Percentiles rank a stretch among this genome's conserved stretches.
phyloP scores from a whole-genome alignment of 2,888 invertebrate genomes.

The Drosophila monieri region DNA sequence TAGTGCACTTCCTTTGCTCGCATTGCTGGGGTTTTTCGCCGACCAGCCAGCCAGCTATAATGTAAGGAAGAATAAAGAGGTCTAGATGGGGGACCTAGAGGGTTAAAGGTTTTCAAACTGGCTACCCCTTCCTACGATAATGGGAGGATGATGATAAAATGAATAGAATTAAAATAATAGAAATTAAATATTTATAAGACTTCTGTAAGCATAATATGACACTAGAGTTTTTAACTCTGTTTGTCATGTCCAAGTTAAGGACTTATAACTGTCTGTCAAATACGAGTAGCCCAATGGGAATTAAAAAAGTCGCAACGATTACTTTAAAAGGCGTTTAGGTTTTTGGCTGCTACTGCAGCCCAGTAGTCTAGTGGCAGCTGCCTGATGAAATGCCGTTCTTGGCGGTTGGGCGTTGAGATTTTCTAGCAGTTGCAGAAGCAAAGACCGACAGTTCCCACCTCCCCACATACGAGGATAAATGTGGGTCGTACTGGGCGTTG shows the following conservation, averaged over 20 bases:
- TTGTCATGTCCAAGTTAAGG: too few relatives aligned
- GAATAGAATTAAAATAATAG: background rate
- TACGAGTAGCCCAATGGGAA: slow-evolving; percentile 5
- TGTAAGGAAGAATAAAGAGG: background rate
- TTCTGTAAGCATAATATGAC: too few relatives aligned
- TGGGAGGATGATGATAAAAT: background rate
- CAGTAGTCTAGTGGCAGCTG: slow-evolving; percentile 38
- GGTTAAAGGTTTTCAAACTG: slow-evolving; percentile 18
- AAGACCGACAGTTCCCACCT: slow-evolving; percentile 21
- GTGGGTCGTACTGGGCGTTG: slow-evolving; percentile 13
- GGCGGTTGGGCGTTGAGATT: slow-evolving; percentile 74
- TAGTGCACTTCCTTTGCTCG: slow-evolving; percentile 66
- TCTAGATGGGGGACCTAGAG: slow-evolving; percentile 2
- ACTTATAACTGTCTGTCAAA: too few relatives aligned
- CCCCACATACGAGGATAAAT: slow-evolving; percentile 26
- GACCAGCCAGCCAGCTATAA: slow-evolving; percentile 10
- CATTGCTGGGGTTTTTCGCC: slow-evolving; percentile 57
- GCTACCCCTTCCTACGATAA: slow-evolving; percentile 1
- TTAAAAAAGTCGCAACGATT: background rate
- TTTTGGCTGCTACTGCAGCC: slow-evolving; percentile 20
- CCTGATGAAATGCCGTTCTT: slow-evolving; percentile 78
- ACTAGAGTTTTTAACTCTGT: too few relatives aligned
- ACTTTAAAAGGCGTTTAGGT: slow-evolving; percentile 18
- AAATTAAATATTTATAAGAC: accelerated
- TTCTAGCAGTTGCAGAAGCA: slow-evolving; percentile 52